Conservation (phyloP, 2,888 invertebrate genomes). For the Mamestra brassicae region DNA sequence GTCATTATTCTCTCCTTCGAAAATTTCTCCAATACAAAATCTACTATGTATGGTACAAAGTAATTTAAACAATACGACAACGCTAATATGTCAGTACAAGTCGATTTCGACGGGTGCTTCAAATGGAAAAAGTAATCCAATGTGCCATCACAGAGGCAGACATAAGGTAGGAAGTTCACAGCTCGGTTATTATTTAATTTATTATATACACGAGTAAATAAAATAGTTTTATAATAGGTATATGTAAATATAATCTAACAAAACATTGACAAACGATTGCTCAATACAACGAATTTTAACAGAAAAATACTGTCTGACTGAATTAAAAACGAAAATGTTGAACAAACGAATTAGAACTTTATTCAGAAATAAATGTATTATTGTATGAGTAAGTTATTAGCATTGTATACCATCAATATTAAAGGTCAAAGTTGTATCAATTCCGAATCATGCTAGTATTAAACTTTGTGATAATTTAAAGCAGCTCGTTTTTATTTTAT, state of each 20-base stretch:
- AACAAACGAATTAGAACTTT: background rate
- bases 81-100: slow-evolving; percentile 56
- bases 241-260: slow-evolving; percentile 59
- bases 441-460: slow-evolving; percentile 58
- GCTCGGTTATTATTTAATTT: slow-evolving; percentile 66
- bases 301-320: slow-evolving; percentile 26
- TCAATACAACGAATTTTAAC: slow-evolving; percentile 43
- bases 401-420: slow-evolving; percentile 35
- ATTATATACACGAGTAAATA: slow-evolving; percentile 44
- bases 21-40: slow-evolving; percentile 51
- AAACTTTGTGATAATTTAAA: slow-evolving; percentile 65
- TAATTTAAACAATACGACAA: slow-evolving; percentile 71
- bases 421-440: slow-evolving; percentile 47
- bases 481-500: slow-evolving; percentile 41
- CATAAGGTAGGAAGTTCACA: slow-evolving; percentile 61
- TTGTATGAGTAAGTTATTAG: slow-evolving; percentile 27
- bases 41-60: slow-evolving; percentile 83
- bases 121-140: slow-evolving; percentile 71
- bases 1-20: slow-evolving; percentile 28
- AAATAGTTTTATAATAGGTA: slow-evolving; percentile 43
- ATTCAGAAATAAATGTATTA: slow-evolving; percentile 10
- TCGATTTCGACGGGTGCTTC: slow-evolving; percentile 50
- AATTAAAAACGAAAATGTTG: background rate
- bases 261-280: slow-evolving; percentile 47
- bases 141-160: slow-evolving; percentile 87